Evolutionary conservation across 2,888 invertebrate genomes (phyloP), one percentile per base, ranked within the genome.

Genomic region (Acronicta aceris): DNA sequence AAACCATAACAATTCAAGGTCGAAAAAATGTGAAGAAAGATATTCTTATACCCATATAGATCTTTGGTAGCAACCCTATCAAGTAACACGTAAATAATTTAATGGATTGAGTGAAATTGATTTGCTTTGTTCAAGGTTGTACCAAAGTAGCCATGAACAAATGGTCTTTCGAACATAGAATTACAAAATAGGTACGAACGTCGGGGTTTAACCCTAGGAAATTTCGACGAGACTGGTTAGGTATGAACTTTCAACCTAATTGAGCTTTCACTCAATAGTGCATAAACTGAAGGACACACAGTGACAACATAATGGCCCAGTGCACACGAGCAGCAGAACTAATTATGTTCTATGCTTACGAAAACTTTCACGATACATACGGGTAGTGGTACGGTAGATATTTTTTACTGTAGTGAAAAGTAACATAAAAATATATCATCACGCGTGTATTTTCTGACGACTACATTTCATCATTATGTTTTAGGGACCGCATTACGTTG

Each of bases 101-200:
- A 57, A 54, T 51, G 38, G n/a, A 47, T 36, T 52, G 38, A 41
- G 13, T 67, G 45, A 47, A 57, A 70, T 70, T 70, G 73, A 72
- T 70, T 70, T 54, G 57, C 67, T 67, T 67, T 41, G 51, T 67
- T 67, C 54, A 67, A 72, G 69, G 51, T 48, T 51, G 17, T 30
- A 49, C 15, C 2, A 33, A 71, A 65, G 30, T 42, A 36, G 12
- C 40, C 43, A 4, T 25, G 47, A 42, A 53, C 41, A 9, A 55
- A 53, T 54, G 25, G 25, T 42, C n/a, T 51, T 43, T 52, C 10
- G 16, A 16, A 59, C 30, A 41, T 42, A 17, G 41, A 59, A 52
- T 38, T 7, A 43, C 33, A 41, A 59, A 48, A 33, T 65, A 47
- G 30, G 17, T 17, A 55, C 43, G 21, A 9, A 9, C 15, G 13